Evolutionary conservation across 1,140 invertebrate genomes (phyloP), one percentile per base, ranked within the genome.

Genomic region (Nautilus pompilius): DNA sequence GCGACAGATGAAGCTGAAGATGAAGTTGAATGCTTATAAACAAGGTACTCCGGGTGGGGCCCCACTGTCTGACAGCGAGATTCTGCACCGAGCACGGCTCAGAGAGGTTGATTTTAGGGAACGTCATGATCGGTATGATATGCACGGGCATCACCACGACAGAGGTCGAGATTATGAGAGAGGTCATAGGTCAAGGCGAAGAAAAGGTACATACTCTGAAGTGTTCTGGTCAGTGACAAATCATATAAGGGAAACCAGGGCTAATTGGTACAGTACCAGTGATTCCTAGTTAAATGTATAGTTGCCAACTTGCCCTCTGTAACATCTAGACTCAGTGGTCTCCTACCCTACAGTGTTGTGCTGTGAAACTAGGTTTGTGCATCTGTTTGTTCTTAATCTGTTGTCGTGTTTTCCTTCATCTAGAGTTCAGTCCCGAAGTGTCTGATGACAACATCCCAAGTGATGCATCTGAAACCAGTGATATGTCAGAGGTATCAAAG

Each of bases 1-100:
- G 24, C 86, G 88, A 59, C 86, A 88, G 66, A 86, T 90, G 69
- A 89, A 89, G 66, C 85, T 88, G 60, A 87, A 87, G 76, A 89
- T 87, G 84, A 85, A 86, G 55, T 74, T 75, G 49, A 73, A 77
- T 58, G 65, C 71, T 24, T 61, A 68, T 17, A 62, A 67, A 13
- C 45, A 58, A 30, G 67, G 63, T n/a, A 28, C 17, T 28, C 24
- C 17, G 45, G 8, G 51, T 60, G 15, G 41, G 33, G 56, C 61
- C 10, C 65, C 69, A 2, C 62, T 62, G 46, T 75, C 74, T 53
- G 79, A 80, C 63, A 73, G 74, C 17, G 72, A 76, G 30, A 62
- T 69, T 13, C 15, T 48, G 29, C 45, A 20, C 28, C 32, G 55
- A 45, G 15, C 36, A 53, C 58, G 58, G 53, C 36, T 60, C 56